Percentiles rank a stretch among this genome's conserved stretches.
Conservation (phyloP, 2,113 vertebrate genomes). For the Cervus canadensis region DNA sequence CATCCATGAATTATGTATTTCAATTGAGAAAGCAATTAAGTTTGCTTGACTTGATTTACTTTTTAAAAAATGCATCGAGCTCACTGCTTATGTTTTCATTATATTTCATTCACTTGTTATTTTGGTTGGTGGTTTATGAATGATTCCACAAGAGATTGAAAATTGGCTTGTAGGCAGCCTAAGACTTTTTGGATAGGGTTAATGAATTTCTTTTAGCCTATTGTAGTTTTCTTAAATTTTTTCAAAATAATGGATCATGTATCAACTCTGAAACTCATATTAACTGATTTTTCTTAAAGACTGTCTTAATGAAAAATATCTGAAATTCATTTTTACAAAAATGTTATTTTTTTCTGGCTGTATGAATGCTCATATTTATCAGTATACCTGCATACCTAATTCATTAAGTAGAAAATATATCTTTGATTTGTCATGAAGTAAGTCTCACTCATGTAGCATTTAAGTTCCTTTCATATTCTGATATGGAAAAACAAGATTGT, state of each 20-base stretch:
- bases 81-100: conserved; percentile 36
- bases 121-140: conserved; percentile 40
- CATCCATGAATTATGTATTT: conserved; percentile 53
- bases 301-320: not conserved
- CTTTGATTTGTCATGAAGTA: not conserved
- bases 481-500: not conserved
- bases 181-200: not conserved
- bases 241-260: not conserved
- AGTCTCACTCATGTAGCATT: not conserved
- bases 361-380: not conserved
- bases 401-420: not conserved
- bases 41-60: conserved; percentile 42
- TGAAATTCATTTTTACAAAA: not conserved
- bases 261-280: conserved; percentile 1
- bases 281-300: not conserved
- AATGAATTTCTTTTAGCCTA: not conserved
- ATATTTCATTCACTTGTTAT: conserved; percentile 24
- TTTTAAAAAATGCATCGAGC: conserved; percentile 15
- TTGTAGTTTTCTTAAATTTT: not conserved
- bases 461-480: not conserved
- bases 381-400: not conserved
- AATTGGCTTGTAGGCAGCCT: not conserved
- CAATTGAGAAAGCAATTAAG: conserved; percentile 50
- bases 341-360: not conserved
- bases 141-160: not conserved